These are phyloP conservation scores for Eidolon helvum DNA, from an alignment of 2,113 vertebrate species.

Conservation along the genomic window DNA sequence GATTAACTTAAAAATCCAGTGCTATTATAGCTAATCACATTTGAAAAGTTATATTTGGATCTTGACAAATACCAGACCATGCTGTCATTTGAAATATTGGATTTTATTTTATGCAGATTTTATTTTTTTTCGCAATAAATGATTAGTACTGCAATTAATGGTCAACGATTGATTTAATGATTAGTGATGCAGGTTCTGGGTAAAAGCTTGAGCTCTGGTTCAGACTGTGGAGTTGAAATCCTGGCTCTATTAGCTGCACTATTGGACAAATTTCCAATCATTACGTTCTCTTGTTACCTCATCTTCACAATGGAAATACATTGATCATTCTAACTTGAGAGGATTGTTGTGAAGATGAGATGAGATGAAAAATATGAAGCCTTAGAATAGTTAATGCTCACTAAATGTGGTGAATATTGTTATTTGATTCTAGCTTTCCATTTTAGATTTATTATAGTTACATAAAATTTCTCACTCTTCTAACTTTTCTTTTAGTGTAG, in stretches of 20 bases:
- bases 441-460: not conserved
- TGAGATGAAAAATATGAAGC: not conserved
- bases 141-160: not conserved
- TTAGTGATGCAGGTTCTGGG: not conserved
- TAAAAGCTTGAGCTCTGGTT: not conserved
- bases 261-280: not conserved
- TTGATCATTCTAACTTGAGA: no score
- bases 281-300: not conserved
- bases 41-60: not conserved
- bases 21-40: not conserved
- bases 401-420: not conserved
- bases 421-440: not conserved
- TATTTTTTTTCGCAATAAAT: not conserved
- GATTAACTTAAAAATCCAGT: not conserved
- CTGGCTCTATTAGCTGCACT: not conserved
- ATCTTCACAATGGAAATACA: not conserved
- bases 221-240: not conserved
- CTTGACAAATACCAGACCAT: not conserved
- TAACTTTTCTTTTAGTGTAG: not conserved
- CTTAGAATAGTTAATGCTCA: not conserved
- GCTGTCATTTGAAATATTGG: not conserved
- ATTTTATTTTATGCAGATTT: conserved; percentile 23
- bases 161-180: not conserved
- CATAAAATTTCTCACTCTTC: not conserved
- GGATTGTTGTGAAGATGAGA: not conserved